Conservation (phyloP, 2,888 invertebrate species). For the Mellilla xanthometata region DNA sequence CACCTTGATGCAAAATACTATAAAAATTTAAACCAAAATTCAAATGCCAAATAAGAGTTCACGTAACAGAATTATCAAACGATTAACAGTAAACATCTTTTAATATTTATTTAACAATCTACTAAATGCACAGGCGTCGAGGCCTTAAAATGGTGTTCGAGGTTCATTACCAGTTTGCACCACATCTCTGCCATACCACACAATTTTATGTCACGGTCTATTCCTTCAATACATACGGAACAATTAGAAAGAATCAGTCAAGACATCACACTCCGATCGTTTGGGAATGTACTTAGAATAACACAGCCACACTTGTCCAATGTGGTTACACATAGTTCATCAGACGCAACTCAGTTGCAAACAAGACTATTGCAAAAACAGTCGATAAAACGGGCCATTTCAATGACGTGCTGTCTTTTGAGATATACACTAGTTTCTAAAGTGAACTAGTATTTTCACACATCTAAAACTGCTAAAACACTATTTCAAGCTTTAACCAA, state of each 20-base stretch:
- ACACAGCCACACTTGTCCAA: constrained; percentile 59
- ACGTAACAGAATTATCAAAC: constrained; percentile 61
- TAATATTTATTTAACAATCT: constrained; percentile 72
- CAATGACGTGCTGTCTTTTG: constrained; percentile 12
- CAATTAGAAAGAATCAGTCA: constrained; percentile 59
- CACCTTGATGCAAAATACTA: not conserved
- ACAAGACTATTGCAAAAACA: constrained; percentile 8
- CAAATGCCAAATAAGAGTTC: constrained; percentile 49
- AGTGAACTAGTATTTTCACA: no score
- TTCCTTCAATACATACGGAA: constrained; percentile 52
- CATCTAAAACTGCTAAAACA: no score
- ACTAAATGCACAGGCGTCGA: constrained; percentile 75
- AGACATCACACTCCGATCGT: constrained; percentile 59
- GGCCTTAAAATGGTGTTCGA: constrained; percentile 52
- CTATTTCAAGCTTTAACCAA: no score
- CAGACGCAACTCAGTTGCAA: constrained; percentile 1
- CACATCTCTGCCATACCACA: constrained; percentile 38
- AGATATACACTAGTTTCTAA: constrained; percentile 7
- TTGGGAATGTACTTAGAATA: constrained; percentile 73
- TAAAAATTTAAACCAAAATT: not conserved
- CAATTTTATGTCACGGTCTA: constrained; percentile 23
- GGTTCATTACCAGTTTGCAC: constrained; percentile 35
- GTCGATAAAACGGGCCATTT: constrained; percentile 7
- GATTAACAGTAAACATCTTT: constrained; percentile 75
- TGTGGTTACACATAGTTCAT: constrained; percentile 25